Base-by-base conservation (phyloP, 2,113 vertebrate genomes). In the Ranitomeya variabilis region DNA sequence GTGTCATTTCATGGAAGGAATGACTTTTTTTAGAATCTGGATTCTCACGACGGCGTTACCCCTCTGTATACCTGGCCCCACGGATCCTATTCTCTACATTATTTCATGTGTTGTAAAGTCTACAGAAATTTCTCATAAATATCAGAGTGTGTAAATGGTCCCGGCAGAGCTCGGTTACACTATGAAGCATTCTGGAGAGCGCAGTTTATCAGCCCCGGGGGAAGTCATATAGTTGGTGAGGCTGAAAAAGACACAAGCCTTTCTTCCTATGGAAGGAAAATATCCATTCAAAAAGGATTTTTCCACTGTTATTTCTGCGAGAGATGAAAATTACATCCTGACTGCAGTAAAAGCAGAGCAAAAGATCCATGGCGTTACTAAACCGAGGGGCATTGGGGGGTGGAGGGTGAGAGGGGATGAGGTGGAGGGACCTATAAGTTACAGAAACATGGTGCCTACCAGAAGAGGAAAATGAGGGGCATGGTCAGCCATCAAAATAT, bases 151-250 rank as follows among this genome's bases (percentile, higher is more conserved):
- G 52, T 79, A 79, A 79, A 52, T 55, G 77, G 76, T 82, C 59
- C 80, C 31, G 57, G 37, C 59, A 64, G 80, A 83, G 37, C 80
- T 66, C n/a, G 16, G 26, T 60, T 66, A 6, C 15, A n/a, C 23
- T 11, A 66, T 66, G 60, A 66, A 66, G 57, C 31, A 6, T 62
- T 83, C 60, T 83, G 80, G 59, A 18, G 23, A 23, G 57, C 57
- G 59, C 80, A 12, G 60, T 82, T 82, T 82, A 82, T 82, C 80
- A 82, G 80, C n/a, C 80, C 80, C 59, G 59, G 5, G 80, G 80
- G 80, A 82, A 6, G 55, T 66, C 80, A 82, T 82, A 82, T 62
- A 66, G 31, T 64, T 14, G 59, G 31, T 64, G 80, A 82, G 80
- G 80, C 80, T 66, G 80, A 82, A 62, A 78, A n/a, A 82, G 59